Percentiles rank a stretch among this genome's conserved stretches.
Conservation (phyloP, 2,113 vertebrate species). For the Gambusia affinis region DNA sequence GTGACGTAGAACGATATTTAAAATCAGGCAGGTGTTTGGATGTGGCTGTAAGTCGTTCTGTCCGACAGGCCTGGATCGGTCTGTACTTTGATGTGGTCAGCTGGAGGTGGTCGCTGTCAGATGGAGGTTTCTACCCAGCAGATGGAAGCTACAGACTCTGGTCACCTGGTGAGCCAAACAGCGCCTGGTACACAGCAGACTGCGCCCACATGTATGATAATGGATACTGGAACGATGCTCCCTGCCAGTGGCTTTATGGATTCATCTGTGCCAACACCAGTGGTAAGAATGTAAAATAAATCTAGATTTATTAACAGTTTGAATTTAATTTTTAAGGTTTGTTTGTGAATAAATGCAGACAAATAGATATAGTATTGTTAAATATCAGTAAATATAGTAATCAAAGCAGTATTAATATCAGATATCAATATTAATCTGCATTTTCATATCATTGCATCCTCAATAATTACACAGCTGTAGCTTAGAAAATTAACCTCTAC, state of each 20-base stretch:
- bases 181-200: background rate
- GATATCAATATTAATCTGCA: too few relatives aligned
- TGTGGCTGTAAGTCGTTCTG: background rate
- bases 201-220: background rate
- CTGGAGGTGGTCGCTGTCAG: conserved; percentile 5
- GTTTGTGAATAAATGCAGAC: too few relatives aligned
- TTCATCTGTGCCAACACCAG: background rate
- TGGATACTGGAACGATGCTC: background rate
- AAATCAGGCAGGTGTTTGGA: too few relatives aligned
- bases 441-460: too few relatives aligned
- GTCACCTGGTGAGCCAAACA: background rate
- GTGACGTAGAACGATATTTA: too few relatives aligned
- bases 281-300: background rate
- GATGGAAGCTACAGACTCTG: background rate
- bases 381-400: too few relatives aligned
- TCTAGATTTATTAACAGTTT: background rate
- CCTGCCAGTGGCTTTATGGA: background rate
- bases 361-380: too few relatives aligned
- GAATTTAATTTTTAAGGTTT: too few relatives aligned
- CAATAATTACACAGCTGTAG: too few relatives aligned
- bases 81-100: background rate
- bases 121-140: background rate
- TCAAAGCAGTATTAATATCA: too few relatives aligned
- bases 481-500: too few relatives aligned
- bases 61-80: conserved; percentile 3